Evolutionary conservation across 2,888 invertebrate species (phyloP).

Genomic region (Cantharis lateralis): DNA sequence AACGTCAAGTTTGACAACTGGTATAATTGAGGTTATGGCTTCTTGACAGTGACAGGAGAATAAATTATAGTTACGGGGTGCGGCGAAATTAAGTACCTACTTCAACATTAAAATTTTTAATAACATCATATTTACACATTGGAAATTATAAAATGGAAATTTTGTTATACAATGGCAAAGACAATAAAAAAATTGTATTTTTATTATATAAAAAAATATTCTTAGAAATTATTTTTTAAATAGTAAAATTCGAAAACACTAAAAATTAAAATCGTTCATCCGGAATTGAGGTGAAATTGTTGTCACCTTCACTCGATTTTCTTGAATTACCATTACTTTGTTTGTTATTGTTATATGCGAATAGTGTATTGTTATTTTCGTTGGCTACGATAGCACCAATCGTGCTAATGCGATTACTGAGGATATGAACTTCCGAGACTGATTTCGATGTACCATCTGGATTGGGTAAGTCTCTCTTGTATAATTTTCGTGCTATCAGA

Average conservation of each 20-base stretch:
- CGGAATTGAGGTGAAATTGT: not conserved
- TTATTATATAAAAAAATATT: not conserved
- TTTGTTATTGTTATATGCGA: constrained; percentile 6
- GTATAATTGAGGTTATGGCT: not conserved
- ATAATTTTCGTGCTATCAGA: constrained; percentile 65
- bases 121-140: not conserved
- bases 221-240: not conserved
- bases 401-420: constrained; percentile 33
- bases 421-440: constrained; percentile 25
- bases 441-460: constrained; percentile 15
- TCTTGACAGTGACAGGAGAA: not conserved
- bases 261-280: not conserved
- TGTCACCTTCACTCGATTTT: not conserved
- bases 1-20: not conserved
- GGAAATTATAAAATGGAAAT: not conserved
- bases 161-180: not conserved
- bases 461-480: constrained; percentile 57
- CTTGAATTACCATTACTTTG: not conserved
- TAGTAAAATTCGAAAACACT: not conserved
- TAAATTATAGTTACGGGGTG: not conserved
- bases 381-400: constrained; percentile 32
- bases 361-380: constrained; percentile 32
- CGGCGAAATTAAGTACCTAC: not conserved
- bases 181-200: not conserved
- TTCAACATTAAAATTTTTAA: not conserved